Conservation (phyloP, 2,113 vertebrate species). For the Capricornis sumatraensis region DNA sequence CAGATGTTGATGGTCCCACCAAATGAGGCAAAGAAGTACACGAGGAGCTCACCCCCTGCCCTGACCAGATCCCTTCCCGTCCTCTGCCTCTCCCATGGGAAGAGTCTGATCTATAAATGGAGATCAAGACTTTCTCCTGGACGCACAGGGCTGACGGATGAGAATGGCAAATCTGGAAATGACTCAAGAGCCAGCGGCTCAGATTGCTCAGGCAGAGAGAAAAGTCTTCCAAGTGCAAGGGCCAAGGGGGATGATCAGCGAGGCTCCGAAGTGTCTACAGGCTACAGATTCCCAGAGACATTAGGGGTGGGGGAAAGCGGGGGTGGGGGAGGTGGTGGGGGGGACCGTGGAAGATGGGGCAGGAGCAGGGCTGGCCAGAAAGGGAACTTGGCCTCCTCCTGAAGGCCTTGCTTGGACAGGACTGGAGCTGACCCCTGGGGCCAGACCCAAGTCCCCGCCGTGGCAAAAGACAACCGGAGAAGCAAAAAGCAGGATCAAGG, state of each 20-base stretch:
- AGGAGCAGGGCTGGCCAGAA: background rate
- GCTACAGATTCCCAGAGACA: slow-evolving; percentile 24
- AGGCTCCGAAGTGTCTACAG: background rate
- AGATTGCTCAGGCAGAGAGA: background rate
- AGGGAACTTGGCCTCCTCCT: background rate
- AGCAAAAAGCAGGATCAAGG: slow-evolving; percentile 51
- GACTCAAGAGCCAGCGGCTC: background rate
- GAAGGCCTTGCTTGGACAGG: background rate
- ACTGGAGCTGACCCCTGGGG: background rate
- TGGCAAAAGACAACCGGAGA: slow-evolving; percentile 2
- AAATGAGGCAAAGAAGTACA: background rate
- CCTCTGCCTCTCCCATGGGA: background rate
- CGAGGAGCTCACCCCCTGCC: background rate
- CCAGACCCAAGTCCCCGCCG: background rate
- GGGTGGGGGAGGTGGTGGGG: background rate
- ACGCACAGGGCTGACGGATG: background rate
- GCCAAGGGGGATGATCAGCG: background rate
- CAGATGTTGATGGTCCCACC: background rate
- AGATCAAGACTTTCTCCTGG: background rate
- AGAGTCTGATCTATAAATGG: background rate
- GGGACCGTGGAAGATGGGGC: background rate
- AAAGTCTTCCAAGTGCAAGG: background rate
- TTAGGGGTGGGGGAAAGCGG: background rate
- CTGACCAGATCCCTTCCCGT: accelerated
- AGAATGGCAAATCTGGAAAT: background rate